Base-by-base conservation (phyloP, 2,797 vertebrate genomes). In the Lutra lutra region DNA sequence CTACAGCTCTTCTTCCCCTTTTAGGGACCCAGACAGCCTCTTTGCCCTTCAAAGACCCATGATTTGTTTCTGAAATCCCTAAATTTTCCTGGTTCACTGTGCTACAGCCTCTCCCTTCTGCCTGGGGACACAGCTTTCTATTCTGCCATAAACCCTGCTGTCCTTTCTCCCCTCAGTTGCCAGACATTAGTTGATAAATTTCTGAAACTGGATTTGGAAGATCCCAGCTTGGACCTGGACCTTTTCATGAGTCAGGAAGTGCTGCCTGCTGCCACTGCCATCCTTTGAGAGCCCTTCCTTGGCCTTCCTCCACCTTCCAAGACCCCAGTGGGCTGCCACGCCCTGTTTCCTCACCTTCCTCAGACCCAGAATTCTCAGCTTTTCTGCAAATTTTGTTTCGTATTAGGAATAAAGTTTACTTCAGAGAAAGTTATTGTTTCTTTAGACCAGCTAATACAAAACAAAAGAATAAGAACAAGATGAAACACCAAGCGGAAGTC, bases 141-240 rank as follows among this genome's bases (percentile, higher is more conserved):
- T 72, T 20, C 58, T 60, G 17, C 40, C 56, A 13, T 9, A 27
- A 70, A 18, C 32, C 66, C 68, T 7, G 1, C n/a, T 4, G 0
- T 43, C 72, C 62, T 60, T 25, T 89, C n/a, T 82, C 70, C 35
- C 35, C n/a, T 87, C 97, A 99, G 99, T 96, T 99, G 99, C 98
- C 98, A 98, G 94, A 97, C 96, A 66, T 60, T 99, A 87, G 99
- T 99, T 97, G 99, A 99, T 82, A 99, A 98, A 89, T 99, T 99
- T 98, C 98, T 99, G 96, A 91, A 96, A 91, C 98, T 99, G 35
- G 99, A 99, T 97, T 98, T 99, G 91, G 99, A 99, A 3, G 99
- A 99, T 98, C 98, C 99, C 80, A 94, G 97, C 1, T 54, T 99
- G 91, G 99, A 99, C 94, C 98, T 99, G 97, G 98, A 99, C 91